Evolutionary conservation across 2,888 invertebrate species (phyloP), one percentile per base, ranked within the genome.

Genomic region (Lycaena phlaeas): DNA sequence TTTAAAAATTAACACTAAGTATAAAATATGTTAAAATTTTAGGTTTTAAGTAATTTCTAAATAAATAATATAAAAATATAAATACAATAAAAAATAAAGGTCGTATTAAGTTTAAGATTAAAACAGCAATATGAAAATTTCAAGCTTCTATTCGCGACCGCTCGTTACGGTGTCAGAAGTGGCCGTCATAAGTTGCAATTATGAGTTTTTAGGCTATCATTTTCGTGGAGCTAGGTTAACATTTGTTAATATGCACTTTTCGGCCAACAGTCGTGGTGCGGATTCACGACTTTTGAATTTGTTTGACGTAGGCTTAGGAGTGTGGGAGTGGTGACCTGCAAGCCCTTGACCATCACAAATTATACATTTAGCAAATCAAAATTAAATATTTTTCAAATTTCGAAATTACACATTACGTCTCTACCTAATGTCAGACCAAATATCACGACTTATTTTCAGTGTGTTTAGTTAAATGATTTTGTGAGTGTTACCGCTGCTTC

Each of bases 131-230:
- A n/a, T n/a, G n/a, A n/a, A n/a, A n/a, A n/a, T n/a, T n/a, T n/a
- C n/a, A n/a, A n/a, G n/a, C n/a, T n/a, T n/a, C n/a, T n/a, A n/a
- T n/a, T n/a, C n/a, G n/a, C n/a, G n/a, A n/a, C n/a, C n/a, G n/a
- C 48, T 51, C 52, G 27, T 3, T 12, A 29, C 65, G 58, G 66
- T 72, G 62, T 64, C 40, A 59, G 43, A 26, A 27, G 4, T 50
- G 18, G 38, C 46, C 54, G 10, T 38, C 37, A 36, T 42, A 57
- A 59, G 56, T 60, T 56, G 54, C 64, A 71, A 70, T 71, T 68
- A 67, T 59, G 59, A 59, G 52, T 59, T 54, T 61, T 61, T 59
- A 56, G 63, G 65, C 71, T 70, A 75, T 76, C 64, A 73, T 74
- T 70, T 62, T 55, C 56, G 53, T 51, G 50, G 34, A 47, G 55